Evolutionary conservation across 2,888 invertebrate genomes (phyloP), one percentile per base, ranked within the genome.

Genomic region (Uloborus plumipes): DNA sequence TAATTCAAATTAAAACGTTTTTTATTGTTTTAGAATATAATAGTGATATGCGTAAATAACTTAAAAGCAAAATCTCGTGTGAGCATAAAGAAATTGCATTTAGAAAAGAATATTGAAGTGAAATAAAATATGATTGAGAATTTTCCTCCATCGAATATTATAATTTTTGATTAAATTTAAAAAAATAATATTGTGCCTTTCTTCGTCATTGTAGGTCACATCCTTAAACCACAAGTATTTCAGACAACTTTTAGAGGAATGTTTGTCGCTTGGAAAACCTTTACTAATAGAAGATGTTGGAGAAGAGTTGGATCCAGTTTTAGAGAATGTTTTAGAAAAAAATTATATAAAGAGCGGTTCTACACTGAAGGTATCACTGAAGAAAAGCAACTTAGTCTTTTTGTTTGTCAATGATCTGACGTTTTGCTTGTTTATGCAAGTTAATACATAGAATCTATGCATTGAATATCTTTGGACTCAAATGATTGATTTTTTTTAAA

Each of bases 281-380:
- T 89, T 98, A 69, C 89, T 98, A 1, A 96, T 98, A 86, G 98
- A 98, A 91, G 98, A 98, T 88, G 95, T 98, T 6, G 95, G 94
- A 22, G 95, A 96, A 82, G 98, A 98, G 87, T 90, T 98, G 67
- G 98, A 98, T 90, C 98, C 98, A 1, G 96, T 98, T 0, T 93
- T 98, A 76, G 98, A 98, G 88, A 98, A 98, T 89, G 96, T 98
- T 0, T 91, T 98, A 26, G 98, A 98, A 88, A 98, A 97, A 89
- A 98, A 98, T 89, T 98, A 98, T 88, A 97, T 98, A 73, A 98
- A 98, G 90, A 97, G 97, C 11, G 98, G 98, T 69, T 95, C 96
- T 14, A 97, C 97, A 85, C 95, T 96, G 88, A 98, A 98, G 90
- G 91, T 90, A 81, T 72, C n/a, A 9, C n/a, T 16, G 1, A 16